Evolutionary conservation across 2,113 vertebrate genomes (phyloP), one percentile per base, ranked within the genome.

Genomic region (Cyphomyrus plagiostoma): DNA sequence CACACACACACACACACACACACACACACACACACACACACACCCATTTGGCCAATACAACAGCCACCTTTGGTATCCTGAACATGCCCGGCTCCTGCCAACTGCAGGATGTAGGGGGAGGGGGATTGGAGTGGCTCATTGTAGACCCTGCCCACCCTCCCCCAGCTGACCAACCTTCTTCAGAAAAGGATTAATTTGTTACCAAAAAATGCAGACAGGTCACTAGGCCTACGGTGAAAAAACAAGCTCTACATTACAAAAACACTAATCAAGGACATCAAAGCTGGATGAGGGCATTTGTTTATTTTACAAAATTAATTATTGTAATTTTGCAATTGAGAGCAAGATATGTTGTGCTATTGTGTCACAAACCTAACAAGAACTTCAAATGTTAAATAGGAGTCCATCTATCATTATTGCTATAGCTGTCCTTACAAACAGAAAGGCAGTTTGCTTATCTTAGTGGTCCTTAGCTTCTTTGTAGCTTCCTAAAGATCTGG

Each of bases 1-100:
- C n/a, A n/a, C n/a, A n/a, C n/a, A n/a, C n/a, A 91, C 91, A 91
- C 26, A 19, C 77, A 15, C 19, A 85, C 39, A 88, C 52, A 91
- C 90, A 91, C 26, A 52, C 10, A 46, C 74, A 1, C 6, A 9
- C 46, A 84, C 39, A 88, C 52, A 90, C 91, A 91, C 26, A 53
- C 80, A 6, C 42, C 8, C 17, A 17, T 11, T 21, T 84, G 10
- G 48, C 49, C 66, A 23, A 46, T 80, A 49, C 56, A 52, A 39
- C 39, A 46, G 52, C 10, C 52, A 52, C 85, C 70, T 77, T 77
- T 19, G 70, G 26, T 53, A 15, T 26, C 42, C 23, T 50, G 83
- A 85, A 85, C n/a, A 50, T 50, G 83, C 83, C 23, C 3, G 23
- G 35, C 35, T 77, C 74, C 35, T 77, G 74, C 35, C 15, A 0